These are phyloP conservation scores for Endomychus coccineus DNA, from an alignment of 2,888 invertebrate species.

Conservation along the genomic window DNA sequence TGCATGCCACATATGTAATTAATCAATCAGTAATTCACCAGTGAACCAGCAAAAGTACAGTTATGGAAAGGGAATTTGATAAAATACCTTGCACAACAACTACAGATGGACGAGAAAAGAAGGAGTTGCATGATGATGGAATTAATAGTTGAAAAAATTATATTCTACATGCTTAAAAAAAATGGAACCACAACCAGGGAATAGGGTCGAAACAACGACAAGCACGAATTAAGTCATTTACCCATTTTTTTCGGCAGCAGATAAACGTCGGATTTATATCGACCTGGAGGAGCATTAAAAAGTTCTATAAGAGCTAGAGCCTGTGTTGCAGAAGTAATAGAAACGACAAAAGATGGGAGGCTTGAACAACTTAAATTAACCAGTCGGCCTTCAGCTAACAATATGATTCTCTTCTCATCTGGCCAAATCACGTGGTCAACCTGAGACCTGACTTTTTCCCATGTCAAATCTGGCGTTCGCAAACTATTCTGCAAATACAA, in stretches of 20 bases:
- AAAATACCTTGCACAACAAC: too few relatives aligned
- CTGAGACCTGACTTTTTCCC: constrained; percentile 96
- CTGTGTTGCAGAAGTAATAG: constrained; percentile 95
- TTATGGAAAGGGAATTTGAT: too few relatives aligned
- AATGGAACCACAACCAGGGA: too few relatives aligned
- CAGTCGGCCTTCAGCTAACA: constrained; percentile 89
- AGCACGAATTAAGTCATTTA: constrained; percentile 45
- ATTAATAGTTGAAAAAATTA: too few relatives aligned
- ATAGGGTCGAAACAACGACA: too few relatives aligned
- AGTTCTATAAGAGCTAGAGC: constrained; percentile 94
- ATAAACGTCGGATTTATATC: constrained; percentile 97
- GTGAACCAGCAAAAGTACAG: too few relatives aligned
- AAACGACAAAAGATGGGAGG: constrained; percentile 95
- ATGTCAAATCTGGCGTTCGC: constrained; percentile 87
- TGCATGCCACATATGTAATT: too few relatives aligned
- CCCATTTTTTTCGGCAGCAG: constrained; percentile 98
- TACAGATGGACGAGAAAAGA: too few relatives aligned
- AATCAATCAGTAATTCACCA: too few relatives aligned
- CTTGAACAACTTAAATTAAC: constrained; percentile 96
- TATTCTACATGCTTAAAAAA: too few relatives aligned
- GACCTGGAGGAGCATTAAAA: constrained; percentile 88
- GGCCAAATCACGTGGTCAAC: constrained; percentile 99
- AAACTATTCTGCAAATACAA: constrained; percentile 63
- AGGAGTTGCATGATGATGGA: too few relatives aligned
- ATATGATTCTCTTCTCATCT: constrained; percentile 88